A percentile compares a stretch with the other conserved stretches of the same genome.
phyloP scores from a whole-genome alignment of 2,797 vertebrate genomes.

The Percopsis omiscomaycus region DNA sequence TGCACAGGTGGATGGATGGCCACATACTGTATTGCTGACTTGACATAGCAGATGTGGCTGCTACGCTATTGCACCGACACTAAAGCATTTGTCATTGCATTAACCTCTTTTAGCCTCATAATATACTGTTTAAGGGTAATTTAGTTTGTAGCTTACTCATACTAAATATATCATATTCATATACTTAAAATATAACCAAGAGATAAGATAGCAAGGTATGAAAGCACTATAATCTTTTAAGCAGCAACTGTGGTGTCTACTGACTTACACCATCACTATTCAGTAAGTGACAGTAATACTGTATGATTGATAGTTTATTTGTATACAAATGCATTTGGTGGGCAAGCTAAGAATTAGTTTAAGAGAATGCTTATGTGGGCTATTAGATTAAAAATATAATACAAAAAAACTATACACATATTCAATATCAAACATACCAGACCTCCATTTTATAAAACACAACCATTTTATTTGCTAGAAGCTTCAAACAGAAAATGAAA shows the following conservation, averaged over 20 bases:
- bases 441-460: constrained; percentile 34
- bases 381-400: neutral
- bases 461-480: constrained; percentile 76
- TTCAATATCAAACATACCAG: constrained; percentile 7
- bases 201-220: too few relatives aligned
- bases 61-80: neutral
- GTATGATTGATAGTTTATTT: too few relatives aligned
- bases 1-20: constrained; percentile 40
- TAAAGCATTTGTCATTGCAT: neutral
- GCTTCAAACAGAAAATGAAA: constrained; percentile 67
- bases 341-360: neutral
- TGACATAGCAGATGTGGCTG: neutral
- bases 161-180: too few relatives aligned
- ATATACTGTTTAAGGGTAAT: too few relatives aligned
- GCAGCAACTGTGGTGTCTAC: too few relatives aligned
- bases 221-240: too few relatives aligned
- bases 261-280: too few relatives aligned
- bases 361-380: too few relatives aligned
- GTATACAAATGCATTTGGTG: neutral
- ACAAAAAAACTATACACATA: neutral
- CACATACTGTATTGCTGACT: neutral
- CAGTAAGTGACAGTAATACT: too few relatives aligned
- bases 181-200: too few relatives aligned
- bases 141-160: too few relatives aligned
- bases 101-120: too few relatives aligned